A percentile compares a stretch with the other conserved stretches of the same genome.
phyloP scores from a whole-genome alignment of 2,113 vertebrate species.

The Channa argus region DNA sequence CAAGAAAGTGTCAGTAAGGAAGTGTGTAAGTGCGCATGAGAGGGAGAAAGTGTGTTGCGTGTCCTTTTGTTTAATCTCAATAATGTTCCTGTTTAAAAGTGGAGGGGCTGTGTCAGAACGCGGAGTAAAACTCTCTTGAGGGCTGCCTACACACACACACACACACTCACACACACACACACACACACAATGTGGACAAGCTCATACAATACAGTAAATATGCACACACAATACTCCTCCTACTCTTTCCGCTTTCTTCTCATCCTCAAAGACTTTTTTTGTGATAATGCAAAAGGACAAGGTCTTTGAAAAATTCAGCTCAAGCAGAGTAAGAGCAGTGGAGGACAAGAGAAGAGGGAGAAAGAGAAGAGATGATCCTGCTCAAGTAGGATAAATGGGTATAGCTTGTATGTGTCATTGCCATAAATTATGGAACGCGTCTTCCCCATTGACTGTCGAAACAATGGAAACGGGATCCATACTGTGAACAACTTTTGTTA shows the following conservation, averaged over 20 bases:
- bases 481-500: neutral
- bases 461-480: neutral
- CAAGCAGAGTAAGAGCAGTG: neutral
- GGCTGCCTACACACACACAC: slow-evolving; percentile 26
- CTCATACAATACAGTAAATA: too few species aligned
- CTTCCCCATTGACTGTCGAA: slow-evolving; percentile 5
- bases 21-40: neutral
- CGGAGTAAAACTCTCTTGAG: slow-evolving; percentile 24
- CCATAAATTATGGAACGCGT: slow-evolving; percentile 45
- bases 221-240: slow-evolving; percentile 10
- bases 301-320: slow-evolving; percentile 40
- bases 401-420: slow-evolving; percentile 2
- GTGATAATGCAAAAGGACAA: slow-evolving; percentile 46
- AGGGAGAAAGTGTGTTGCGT: slow-evolving; percentile 14
- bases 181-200: neutral
- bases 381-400: slow-evolving; percentile 4
- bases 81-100: slow-evolving; percentile 49
- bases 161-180: slow-evolving; percentile 1
- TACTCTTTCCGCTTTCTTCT: slow-evolving; percentile 29
- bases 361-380: neutral
- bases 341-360: slow-evolving; percentile 18
- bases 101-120: slow-evolving; percentile 21
- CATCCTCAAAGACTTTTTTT: slow-evolving; percentile 15
- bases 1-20: slow-evolving; percentile 29
- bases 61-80: slow-evolving; percentile 51